Base-by-base conservation (phyloP, 2,113 vertebrate genomes). In the Xiphophorus maculatus region DNA sequence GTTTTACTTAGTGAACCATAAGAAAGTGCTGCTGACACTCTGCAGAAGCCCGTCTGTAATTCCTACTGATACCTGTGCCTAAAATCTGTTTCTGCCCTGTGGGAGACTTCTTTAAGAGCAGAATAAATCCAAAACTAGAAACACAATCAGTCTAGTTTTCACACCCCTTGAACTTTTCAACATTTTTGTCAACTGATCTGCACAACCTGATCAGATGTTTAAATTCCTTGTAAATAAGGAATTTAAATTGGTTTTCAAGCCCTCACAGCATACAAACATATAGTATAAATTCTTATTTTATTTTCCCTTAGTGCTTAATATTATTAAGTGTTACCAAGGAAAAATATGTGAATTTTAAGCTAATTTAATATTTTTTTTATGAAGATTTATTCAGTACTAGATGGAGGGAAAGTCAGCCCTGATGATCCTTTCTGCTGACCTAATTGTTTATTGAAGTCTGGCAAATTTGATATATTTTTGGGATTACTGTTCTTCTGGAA, bases 21-120 rank as follows among this genome's bases (percentile, higher is more conserved):
- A 93, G 87, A 94, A 93, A 94, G 94, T 89, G 86, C 90, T 85
- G 82, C 81, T 92, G 89, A 89, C 85, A 76, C 86, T 91, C 82
- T 82, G 87, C 88, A 91, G 84, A 81, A 87, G 79, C 74, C 73
- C 71, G 88, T 85, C 92, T 93, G 90, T 94, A 93, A 94, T 94
- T 93, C 91, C 84, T 71, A 30, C 81, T 88, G 87, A 89, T 90
- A 91, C 85, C 87, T 92, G 88, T 76, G 83, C 87, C 91, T 94
- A 94, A 91, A 77, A 64, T 79, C 63, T 65, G 82, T 54, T 78
- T 83, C 90, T 88, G 51, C 74, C 63, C 30, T 0, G 27, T 81
- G 79, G 80, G 85, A 83, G 81, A 84, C 83, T 69, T 93, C 90
- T 91, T 93, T 92, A 93, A 93, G 93, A 86, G 86, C 68, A 87